Evolutionary conservation across 2,113 vertebrate genomes (phyloP).

Genomic region (Prolemur simus): DNA sequence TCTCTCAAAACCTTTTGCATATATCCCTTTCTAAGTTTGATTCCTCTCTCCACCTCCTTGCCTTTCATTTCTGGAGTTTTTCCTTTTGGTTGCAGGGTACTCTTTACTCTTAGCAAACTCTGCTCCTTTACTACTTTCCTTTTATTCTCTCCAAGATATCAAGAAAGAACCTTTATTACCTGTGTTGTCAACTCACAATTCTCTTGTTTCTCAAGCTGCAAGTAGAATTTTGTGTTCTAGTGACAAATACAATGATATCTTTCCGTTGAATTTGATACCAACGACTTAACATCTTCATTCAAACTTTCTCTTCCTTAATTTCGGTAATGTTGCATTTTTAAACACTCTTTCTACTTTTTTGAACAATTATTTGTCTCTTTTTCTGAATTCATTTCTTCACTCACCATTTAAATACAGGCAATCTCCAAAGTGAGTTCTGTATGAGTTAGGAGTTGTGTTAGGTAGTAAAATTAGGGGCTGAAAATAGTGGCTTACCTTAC

Average conservation of each 20-base stretch:
- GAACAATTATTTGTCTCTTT: background rate
- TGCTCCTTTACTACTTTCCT: background rate
- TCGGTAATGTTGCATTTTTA: background rate
- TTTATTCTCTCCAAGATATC: background rate
- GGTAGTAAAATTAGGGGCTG: background rate
- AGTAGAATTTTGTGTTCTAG: background rate
- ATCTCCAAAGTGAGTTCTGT: background rate
- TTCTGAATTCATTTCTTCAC: background rate
- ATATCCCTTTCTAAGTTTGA: background rate
- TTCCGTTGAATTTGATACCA: background rate
- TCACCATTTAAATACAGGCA: background rate
- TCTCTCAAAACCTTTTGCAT: background rate
- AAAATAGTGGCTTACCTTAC: background rate
- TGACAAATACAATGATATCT: background rate
- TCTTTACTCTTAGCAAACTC: background rate
- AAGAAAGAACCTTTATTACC: background rate
- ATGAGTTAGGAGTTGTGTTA: background rate
- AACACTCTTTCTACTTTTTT: background rate
- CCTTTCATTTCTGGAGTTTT: background rate
- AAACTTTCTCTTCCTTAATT: constrained; percentile 21
- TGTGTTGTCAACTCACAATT: background rate
- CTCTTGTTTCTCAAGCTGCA: background rate
- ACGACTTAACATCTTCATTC: background rate
- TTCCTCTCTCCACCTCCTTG: background rate
- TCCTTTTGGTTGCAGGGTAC: background rate